Conservation (phyloP, 2,113 vertebrate species). For the Ursus arctos region DNA sequence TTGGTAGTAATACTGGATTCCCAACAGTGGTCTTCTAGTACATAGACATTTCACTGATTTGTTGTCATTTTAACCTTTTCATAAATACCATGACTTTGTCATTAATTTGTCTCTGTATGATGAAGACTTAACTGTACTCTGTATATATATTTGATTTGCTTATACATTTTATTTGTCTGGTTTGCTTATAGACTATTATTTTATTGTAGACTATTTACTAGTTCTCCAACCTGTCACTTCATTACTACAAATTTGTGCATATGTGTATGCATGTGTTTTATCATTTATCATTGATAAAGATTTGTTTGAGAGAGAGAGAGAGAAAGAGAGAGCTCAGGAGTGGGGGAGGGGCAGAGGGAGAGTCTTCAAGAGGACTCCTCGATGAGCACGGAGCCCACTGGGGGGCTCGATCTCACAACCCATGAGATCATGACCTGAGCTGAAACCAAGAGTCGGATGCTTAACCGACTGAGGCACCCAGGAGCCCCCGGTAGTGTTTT, state of each 20-base stretch:
- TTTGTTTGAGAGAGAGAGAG: neutral
- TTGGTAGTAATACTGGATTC: neutral
- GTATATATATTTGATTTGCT: conserved; percentile 11
- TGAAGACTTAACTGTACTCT: neutral
- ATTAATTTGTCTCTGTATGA: neutral
- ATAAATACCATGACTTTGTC: neutral
- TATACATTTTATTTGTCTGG: neutral
- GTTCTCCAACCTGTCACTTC: conserved; percentile 14
- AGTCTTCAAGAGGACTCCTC: neutral
- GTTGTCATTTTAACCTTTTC: conserved; percentile 23
- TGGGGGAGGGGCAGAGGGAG: neutral
- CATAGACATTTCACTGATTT: neutral
- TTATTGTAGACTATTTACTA: conserved; percentile 17
- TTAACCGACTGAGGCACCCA: neutral
- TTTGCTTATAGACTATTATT: neutral
- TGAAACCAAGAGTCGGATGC: neutral
- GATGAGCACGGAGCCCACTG: neutral
- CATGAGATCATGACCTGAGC: neutral
- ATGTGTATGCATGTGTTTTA: conserved; percentile 17
- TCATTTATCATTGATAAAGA: conserved; percentile 52
- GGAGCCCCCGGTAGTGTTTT: neutral
- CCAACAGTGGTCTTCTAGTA: neutral
- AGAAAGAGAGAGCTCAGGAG: neutral
- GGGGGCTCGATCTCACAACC: neutral
- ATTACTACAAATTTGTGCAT: neutral